Base-by-base conservation (phyloP, 1,140 invertebrate genomes). In the Agraylea sexmaculata region DNA sequence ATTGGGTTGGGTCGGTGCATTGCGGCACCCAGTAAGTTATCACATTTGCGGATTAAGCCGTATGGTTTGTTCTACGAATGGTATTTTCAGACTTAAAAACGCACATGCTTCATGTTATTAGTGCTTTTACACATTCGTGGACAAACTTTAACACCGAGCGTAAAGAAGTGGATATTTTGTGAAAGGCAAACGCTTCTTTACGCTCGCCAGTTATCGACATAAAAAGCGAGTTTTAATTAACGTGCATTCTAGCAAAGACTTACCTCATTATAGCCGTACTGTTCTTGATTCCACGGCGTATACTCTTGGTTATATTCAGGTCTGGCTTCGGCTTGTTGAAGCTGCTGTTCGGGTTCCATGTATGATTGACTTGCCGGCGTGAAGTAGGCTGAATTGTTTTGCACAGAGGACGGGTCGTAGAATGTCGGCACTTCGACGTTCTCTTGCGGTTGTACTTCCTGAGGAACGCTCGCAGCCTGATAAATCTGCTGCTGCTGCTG, bases 401-500 rank as follows among this genome's bases (percentile, higher is more conserved):
- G 37, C 5, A 18, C 10, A 3, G 35, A 37, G 27, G 23, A 34
- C 5, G 43, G 32, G 27, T 51, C 42, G 42, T 42, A 49, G 22
- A 51, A 28, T 34, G 30, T 27, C 7, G 37, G 40, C 33, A 34
- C 25, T 8, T 31, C 18, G 20, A 33, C 10, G 15, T 31, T 28
- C 40, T 39, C 31, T 50, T 41, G n/a, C 37, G 41, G 23, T 29
- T 25, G 36, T 37, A 44, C 13, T 49, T 49, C 42, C 27, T 57
- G 45, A 4, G 23, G 27, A 18, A 36, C 29, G 15, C 37, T 40
- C 16, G 27, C 3, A 2, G 13, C 16, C 20, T 44, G 37, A 3
- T 40, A 37, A 30, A 36, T 25, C 17, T 37, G 51, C 40, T 55
- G 51, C 42, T 67, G 62, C 11, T 56, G 53, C 30, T 68, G 60